phyloP scores from a whole-genome alignment of 2,797 vertebrate species.

The Strix occidentalis region DNA sequence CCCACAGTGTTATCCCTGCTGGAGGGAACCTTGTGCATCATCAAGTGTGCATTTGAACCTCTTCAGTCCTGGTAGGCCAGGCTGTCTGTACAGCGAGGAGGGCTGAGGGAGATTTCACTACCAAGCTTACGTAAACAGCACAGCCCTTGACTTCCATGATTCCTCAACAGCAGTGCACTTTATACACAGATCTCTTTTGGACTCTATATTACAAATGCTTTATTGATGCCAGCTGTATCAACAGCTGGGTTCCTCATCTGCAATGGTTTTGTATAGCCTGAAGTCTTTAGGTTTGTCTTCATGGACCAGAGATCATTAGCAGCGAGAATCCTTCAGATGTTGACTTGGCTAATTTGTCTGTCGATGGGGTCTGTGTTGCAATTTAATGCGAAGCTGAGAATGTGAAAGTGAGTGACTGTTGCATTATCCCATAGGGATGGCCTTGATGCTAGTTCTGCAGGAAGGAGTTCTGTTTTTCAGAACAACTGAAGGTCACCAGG shows the following conservation, averaged over 20 bases:
- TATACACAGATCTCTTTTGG: constrained; percentile 10
- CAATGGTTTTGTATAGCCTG: constrained; percentile 45
- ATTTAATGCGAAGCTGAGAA: neutral
- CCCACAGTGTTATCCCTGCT: neutral
- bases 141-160: constrained; percentile 32
- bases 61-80: neutral
- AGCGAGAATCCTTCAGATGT: constrained; percentile 43
- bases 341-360: constrained; percentile 63
- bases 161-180: constrained; percentile 21
- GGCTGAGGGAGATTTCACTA: neutral
- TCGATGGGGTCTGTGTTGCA: constrained; percentile 19
- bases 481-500: neutral
- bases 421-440: neutral
- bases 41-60: constrained; percentile 10
- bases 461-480: neutral
- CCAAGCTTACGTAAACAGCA: neutral
- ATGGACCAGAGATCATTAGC: constrained; percentile 56
- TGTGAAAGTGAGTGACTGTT: neutral
- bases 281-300: constrained; percentile 57
- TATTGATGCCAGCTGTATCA: constrained; percentile 57
- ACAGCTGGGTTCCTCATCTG: constrained; percentile 54
- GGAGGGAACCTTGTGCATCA: neutral
- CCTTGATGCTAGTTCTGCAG: neutral
- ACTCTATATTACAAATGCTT: constrained; percentile 22
- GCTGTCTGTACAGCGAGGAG: neutral